Evolutionary conservation across 2,797 vertebrate genomes (phyloP), one percentile per base, ranked within the genome.

Genomic region (Sorex maritimensis): DNA sequence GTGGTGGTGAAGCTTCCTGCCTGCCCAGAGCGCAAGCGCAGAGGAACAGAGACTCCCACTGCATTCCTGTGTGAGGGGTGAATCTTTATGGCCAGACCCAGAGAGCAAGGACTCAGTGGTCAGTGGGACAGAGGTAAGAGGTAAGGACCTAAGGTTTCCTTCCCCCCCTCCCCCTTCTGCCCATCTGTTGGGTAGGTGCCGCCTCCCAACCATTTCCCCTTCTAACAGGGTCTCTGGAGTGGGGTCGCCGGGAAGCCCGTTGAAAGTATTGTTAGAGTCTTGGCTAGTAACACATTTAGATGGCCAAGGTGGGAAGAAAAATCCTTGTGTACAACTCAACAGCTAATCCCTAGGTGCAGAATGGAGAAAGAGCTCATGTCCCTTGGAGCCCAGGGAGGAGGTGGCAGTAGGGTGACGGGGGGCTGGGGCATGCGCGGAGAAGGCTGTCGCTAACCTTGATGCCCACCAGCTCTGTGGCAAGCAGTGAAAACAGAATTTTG

Each of bases 51-150:
- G 46, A 46, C 28, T 11, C 34, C 12, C 17, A 21, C 7, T 61
- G 58, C 30, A 38, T 81, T 84, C 38, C 58, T 7, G 6, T 52
- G 4, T 73, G 19, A 30, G 69, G 44, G 44, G 30, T 26, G 81
- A 79, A 55, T 87, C 44, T 65, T 67, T 61, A 91, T 86, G 88
- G 65, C 38, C 26, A 90, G 71, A 81, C 41, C 34, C 77, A 93
- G 79, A 90, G 63, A 74, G 78, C 5, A 67, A 83, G 75, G 63
- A 52, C 44, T 75, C 58, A 0, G 15, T 38, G 73, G 24, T 28
- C 85, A 71, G 0, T 6, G 44, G 78, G 58, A 74, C 7, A 69
- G 78, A 79, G 10, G 5, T 14, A 65, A 44, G 58, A 88, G 63
- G 82, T 30, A 26, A 28, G 41, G 46, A 86, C 23, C 2, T 5